Conservation (phyloP, 2,888 invertebrate genomes). For the Rhamphomyia laevipes region DNA sequence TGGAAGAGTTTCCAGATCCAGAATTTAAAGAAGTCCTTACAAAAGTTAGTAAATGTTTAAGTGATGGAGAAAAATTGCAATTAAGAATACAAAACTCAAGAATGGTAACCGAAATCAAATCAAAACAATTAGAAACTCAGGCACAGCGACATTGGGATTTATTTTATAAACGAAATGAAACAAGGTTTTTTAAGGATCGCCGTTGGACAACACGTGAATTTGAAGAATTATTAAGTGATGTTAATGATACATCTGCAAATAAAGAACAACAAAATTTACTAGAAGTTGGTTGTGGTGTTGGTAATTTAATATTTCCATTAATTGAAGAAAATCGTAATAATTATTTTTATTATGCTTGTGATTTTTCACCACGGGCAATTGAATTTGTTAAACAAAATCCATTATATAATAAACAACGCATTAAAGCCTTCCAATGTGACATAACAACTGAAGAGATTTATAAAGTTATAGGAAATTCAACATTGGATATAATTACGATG, state of each 20-base stretch:
- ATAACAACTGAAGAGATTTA: conserved; percentile 59
- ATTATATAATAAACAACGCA: conserved; percentile 49
- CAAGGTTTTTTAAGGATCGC: conserved; percentile 86
- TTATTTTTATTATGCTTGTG: conserved; percentile 75
- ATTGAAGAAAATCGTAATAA: conserved; percentile 61
- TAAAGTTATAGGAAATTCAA: conserved; percentile 38
- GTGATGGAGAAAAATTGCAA: conserved; percentile 47
- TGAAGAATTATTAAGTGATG: conserved; percentile 54
- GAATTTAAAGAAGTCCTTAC: conserved; percentile 19
- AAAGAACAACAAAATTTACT: conserved; percentile 31
- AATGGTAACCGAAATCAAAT: conserved; percentile 64
- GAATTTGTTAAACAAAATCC: conserved; percentile 65
- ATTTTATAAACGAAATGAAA: conserved; percentile 91
- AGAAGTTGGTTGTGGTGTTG: conserved; percentile 95
- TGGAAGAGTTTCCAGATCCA: no score
- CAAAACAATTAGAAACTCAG: conserved; percentile 64
- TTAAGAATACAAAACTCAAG: conserved; percentile 62
- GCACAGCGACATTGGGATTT: conserved; percentile 89
- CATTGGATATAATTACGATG: conserved; percentile 72
- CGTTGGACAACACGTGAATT: conserved; percentile 97
- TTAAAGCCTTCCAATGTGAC: conserved; percentile 77
- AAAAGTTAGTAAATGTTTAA: conserved; percentile 23
- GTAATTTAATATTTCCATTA: conserved; percentile 90
- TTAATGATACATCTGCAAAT: no score
- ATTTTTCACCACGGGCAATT: conserved; percentile 84